Conservation (phyloP, 2,888 invertebrate species). For the Dromius quadrimaculatus region DNA sequence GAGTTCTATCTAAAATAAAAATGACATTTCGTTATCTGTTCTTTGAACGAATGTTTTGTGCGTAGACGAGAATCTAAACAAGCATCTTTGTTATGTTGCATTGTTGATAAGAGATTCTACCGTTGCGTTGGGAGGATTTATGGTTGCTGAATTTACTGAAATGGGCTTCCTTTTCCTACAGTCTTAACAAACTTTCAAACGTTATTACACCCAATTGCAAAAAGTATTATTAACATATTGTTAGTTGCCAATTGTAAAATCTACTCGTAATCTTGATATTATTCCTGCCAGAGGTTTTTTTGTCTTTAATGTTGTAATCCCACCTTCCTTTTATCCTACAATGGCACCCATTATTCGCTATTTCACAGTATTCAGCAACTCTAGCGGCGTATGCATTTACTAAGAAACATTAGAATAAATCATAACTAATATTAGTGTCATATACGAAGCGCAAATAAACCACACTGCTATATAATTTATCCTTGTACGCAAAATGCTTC, state of each 20-base stretch:
- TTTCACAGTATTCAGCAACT: conserved; percentile 12
- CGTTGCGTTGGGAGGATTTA: background rate
- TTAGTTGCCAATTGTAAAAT: no score
- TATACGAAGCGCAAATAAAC: conserved; percentile 41
- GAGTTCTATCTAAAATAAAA: conserved; percentile 29
- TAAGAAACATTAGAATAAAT: conserved; percentile 46
- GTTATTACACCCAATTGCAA: no score
- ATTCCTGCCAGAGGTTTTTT: no score
- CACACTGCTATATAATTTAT: conserved; percentile 41
- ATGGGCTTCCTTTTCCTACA: no score
- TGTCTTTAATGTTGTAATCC: no score
- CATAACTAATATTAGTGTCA: conserved; percentile 44
- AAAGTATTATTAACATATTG: no score
- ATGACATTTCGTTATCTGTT: conserved; percentile 32
- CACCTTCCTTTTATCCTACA: no score
- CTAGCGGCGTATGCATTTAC: conserved; percentile 9
- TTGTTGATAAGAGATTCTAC: no score
- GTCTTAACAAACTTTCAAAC: no score
- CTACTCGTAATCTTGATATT: no score
- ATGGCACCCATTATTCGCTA: background rate
- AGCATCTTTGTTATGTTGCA: conserved; percentile 36
- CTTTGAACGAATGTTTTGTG: background rate
- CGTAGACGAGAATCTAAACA: conserved; percentile 44
- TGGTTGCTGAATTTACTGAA: no score
- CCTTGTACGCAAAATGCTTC: conserved; percentile 5